Percentiles rank a stretch among this genome's conserved stretches.
These are phyloP conservation scores for Seira musarum DNA, from an alignment of 2,888 invertebrate species.

Conservation along the genomic window DNA sequence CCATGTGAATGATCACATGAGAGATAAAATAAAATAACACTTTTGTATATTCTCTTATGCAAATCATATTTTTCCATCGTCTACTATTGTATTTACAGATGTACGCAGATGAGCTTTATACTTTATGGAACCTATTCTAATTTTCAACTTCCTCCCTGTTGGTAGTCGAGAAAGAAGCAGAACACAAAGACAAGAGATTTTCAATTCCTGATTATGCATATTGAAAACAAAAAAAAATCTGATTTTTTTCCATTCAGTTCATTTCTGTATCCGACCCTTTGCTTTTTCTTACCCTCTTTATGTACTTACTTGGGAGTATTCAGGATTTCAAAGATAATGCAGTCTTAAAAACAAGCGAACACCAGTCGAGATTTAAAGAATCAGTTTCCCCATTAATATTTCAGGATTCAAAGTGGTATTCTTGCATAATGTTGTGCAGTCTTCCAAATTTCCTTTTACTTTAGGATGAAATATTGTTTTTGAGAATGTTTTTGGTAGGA, in stretches of 20 bases:
- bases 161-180: background rate
- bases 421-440: conserved; percentile 28
- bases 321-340: too few relatives aligned
- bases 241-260: conserved; percentile 10
- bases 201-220: too few relatives aligned
- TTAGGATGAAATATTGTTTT: conserved; percentile 44
- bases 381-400: too few relatives aligned
- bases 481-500: too few relatives aligned
- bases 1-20: conserved; percentile 36
- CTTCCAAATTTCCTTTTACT: too few relatives aligned
- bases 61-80: conserved; percentile 38
- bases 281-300: conserved; percentile 16
- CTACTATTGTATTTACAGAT: too few relatives aligned
- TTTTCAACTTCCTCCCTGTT: background rate
- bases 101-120: too few relatives aligned
- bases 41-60: conserved; percentile 41
- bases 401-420: too few relatives aligned
- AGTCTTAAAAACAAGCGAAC: too few relatives aligned
- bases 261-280: background rate
- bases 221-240: background rate
- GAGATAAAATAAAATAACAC: conserved; percentile 49
- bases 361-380: too few relatives aligned
- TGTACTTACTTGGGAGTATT: too few relatives aligned
- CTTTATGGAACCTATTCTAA: background rate
- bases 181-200: too few relatives aligned